Percentiles rank a stretch among this genome's conserved stretches.
phyloP scores from a whole-genome alignment of 2,888 invertebrate genomes.

The Drosophila nigricruria region DNA sequence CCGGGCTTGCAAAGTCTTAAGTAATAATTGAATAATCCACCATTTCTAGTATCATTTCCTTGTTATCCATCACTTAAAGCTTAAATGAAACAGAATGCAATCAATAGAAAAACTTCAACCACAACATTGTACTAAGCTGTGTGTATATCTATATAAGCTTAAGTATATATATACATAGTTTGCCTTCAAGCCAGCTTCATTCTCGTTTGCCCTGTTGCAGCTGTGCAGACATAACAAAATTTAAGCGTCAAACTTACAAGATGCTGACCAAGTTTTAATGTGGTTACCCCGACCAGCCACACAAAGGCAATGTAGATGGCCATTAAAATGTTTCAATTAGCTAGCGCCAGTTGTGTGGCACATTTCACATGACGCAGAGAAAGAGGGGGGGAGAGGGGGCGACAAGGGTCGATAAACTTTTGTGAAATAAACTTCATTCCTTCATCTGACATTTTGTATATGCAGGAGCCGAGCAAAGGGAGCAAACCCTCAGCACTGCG shows the following conservation, averaged over 20 bases:
- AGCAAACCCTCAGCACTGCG: conserved; percentile 84
- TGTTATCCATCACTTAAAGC: conserved; percentile 9
- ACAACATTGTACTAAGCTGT: conserved; percentile 4
- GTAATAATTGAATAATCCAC: background rate
- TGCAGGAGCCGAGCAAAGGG: conserved; percentile 82
- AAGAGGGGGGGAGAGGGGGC: background rate
- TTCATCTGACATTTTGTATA: conserved; percentile 9
- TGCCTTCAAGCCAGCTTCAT: background rate
- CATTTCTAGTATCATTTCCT: background rate
- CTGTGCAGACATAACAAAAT: conserved; percentile 57
- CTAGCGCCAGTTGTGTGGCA: conserved; percentile 34
- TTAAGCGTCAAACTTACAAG: conserved; percentile 63
- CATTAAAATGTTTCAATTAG: conserved; percentile 76
- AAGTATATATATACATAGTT: background rate
- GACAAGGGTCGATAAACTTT: conserved; percentile 31
- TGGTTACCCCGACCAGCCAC: conserved; percentile 45
- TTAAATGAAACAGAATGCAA: background rate
- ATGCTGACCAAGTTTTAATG: conserved; percentile 75
- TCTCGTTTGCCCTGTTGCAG: conserved; percentile 13
- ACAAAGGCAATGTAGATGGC: conserved; percentile 14
- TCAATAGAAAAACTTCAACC: background rate
- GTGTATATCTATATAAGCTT: background rate
- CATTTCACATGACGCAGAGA: conserved; percentile 14
- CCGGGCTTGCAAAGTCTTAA: background rate
- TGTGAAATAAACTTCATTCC: conserved; percentile 4